A percentile compares a stretch with the other conserved stretches of the same genome.
phyloP scores from a whole-genome alignment of 2,113 vertebrate species.

The Bucco capensis region DNA sequence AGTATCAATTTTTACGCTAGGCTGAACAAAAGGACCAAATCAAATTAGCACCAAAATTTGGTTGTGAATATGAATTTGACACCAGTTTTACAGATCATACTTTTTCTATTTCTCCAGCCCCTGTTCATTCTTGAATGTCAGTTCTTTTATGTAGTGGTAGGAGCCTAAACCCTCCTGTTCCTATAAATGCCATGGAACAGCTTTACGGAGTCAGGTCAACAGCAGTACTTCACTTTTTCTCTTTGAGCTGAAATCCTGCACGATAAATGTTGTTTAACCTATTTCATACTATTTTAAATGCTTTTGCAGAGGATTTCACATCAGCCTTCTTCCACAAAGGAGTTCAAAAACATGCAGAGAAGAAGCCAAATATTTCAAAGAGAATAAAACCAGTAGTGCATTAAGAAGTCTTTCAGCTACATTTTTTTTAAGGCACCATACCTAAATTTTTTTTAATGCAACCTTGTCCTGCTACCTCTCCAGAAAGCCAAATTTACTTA shows the following conservation, averaged over 20 bases:
- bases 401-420: not conserved
- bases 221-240: not conserved
- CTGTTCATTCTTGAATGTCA: not conserved
- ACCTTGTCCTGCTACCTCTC: not conserved
- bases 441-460: not conserved
- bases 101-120: not conserved
- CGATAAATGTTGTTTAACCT: not conserved
- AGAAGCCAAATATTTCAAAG: not conserved
- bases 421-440: not conserved
- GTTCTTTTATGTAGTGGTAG: not conserved
- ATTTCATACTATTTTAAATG: not conserved
- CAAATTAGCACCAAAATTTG: not conserved
- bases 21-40: not conserved
- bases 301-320: not conserved
- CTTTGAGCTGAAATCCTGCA: not conserved
- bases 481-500: not conserved
- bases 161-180: not conserved
- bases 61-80: not conserved
- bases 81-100: not conserved
- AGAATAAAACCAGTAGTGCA: not conserved
- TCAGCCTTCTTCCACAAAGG: not conserved
- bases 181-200: not conserved
- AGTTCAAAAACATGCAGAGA: not conserved
- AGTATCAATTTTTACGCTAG: not conserved
- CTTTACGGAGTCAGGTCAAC: not conserved